A percentile compares a stretch with the other conserved stretches of the same genome.
These are phyloP conservation scores for Campaea margaritaria DNA, from an alignment of 2,888 invertebrate genomes.

Conservation along the genomic window DNA sequence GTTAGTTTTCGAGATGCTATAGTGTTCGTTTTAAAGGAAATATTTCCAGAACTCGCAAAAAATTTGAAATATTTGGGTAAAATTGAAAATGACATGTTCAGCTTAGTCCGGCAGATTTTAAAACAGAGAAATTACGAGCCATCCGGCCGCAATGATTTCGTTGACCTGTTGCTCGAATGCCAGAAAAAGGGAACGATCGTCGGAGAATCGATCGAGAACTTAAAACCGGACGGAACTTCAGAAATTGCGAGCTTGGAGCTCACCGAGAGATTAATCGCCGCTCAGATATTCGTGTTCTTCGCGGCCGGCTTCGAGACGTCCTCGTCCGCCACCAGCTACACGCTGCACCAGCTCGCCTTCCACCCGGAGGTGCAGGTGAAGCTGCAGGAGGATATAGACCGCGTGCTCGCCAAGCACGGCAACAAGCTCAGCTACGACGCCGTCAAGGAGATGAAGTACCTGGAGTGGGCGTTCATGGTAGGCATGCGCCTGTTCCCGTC, in stretches of 20 bases:
- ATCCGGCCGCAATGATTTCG: constrained; percentile 61
- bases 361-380: constrained; percentile 61
- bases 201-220: constrained; percentile 55
- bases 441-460: constrained; percentile 66
- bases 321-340: constrained; percentile 70
- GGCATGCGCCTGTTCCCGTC: constrained; percentile 66
- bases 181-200: constrained; percentile 52
- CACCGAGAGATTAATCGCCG: constrained; percentile 56
- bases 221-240: constrained; percentile 53
- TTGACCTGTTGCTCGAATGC: constrained; percentile 60
- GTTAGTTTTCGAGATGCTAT: constrained; percentile 43
- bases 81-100: constrained; percentile 57
- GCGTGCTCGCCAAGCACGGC: constrained; percentile 53
- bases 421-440: constrained; percentile 64
- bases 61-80: constrained; percentile 51
- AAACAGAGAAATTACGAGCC: constrained; percentile 56
- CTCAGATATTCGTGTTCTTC: constrained; percentile 69
- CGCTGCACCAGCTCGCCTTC: constrained; percentile 66
- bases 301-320: constrained; percentile 81
- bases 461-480: constrained; percentile 65
- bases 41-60: constrained; percentile 57
- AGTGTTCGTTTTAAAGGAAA: constrained; percentile 49
- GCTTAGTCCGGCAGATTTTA: constrained; percentile 51
- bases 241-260: constrained; percentile 52
- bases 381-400: constrained; percentile 59